These are phyloP conservation scores for Drymonia ruficornis DNA, from an alignment of 2,888 invertebrate species.

Conservation along the genomic window DNA sequence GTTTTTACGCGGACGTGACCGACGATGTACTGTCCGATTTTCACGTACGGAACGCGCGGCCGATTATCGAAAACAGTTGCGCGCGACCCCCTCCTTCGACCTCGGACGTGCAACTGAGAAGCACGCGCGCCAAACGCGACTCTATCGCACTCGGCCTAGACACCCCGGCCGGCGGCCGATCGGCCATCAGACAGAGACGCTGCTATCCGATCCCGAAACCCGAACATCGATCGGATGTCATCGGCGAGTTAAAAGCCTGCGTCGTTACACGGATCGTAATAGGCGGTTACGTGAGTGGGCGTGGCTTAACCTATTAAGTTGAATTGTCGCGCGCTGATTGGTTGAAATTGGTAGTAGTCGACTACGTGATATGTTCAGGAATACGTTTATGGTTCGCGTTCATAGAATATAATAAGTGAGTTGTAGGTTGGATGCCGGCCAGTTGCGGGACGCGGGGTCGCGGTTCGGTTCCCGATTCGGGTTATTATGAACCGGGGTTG, in stretches of 20 bases:
- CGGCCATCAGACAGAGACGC: constrained; percentile 66
- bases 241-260: constrained; percentile 82
- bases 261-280: constrained; percentile 84
- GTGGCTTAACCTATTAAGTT: constrained; percentile 83
- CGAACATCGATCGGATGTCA: constrained; percentile 72
- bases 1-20: constrained; percentile 85
- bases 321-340: constrained; percentile 84
- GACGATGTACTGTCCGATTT: constrained; percentile 81
- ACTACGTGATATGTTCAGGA: constrained; percentile 84
- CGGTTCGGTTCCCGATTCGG: constrained; percentile 66
- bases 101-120: constrained; percentile 82
- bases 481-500: constrained; percentile 17
- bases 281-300: constrained; percentile 85
- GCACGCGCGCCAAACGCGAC: constrained; percentile 82
- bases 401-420: constrained; percentile 84
- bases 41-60: constrained; percentile 84
- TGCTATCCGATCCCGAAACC: constrained; percentile 56
- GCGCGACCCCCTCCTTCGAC: constrained; percentile 82
- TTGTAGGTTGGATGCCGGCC: constrained; percentile 79
- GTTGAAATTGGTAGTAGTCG: constrained; percentile 83
- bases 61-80: constrained; percentile 85
- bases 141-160: constrained; percentile 78
- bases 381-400: constrained; percentile 82
- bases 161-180: constrained; percentile 57
- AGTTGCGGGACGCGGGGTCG: constrained; percentile 72